Base-by-base conservation (phyloP, 1,140 invertebrate species). In the Acromyrmex echinatior region DNA sequence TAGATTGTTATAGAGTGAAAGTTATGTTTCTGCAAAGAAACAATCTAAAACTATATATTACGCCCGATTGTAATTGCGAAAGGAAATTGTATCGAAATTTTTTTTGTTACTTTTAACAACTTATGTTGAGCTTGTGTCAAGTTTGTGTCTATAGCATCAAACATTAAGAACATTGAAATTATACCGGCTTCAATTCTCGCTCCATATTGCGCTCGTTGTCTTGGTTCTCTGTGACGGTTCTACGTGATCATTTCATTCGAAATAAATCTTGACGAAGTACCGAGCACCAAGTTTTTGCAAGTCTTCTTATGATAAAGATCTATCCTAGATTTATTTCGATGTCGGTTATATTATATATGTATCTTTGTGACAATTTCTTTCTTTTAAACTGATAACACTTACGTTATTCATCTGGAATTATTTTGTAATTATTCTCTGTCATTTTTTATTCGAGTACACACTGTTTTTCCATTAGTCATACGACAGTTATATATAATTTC, bases 191-290 rank as follows among this genome's bases (percentile, higher is more conserved):
- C 66, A 62, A 62, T 76, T 84, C 58, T 81, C 53, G n/a, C 45
- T 84, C 18, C 49, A n/a, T 63, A 18, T 58, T 62, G 28, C 51
- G 65, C 63, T 84, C 53, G 25, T 78, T 84, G 39, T 74, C 70
- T 89, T 78, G 85, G 66, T 80, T 89, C 78, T 90, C 60, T 90
- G 79, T 90, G 88, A 35, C 87, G 86, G 25, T 25, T 25, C 76
- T 80, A 80, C 86, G 70, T 84, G 74, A 90, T 0, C 49, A 60
- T 60, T 31, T 81, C 78, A 87, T 90, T 86, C 68, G 51, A 80
- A 73, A 87, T 84, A 90, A 90, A 90, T 76, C 45, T 81, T 80
- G 60, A 87, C 53, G 88, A 90, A 62, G 35, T 84, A 89, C 21
- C 35, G 58, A 65, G 51, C 18, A 78, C 3, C 65, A 65, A 45